These are phyloP conservation scores for Poecile atricapillus DNA, from an alignment of 2,113 vertebrate species.

Conservation along the genomic window DNA sequence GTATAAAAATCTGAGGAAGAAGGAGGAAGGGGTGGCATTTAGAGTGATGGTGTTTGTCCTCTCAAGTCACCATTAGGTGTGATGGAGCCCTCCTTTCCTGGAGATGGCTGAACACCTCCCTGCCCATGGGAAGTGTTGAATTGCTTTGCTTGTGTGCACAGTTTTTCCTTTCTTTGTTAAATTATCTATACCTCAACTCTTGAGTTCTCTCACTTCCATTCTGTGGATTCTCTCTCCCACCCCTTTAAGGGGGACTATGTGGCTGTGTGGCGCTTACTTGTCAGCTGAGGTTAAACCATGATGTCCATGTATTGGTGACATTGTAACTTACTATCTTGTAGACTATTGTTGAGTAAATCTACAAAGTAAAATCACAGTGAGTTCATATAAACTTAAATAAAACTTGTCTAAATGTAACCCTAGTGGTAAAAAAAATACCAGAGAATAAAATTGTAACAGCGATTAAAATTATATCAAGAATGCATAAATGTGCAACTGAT, in stretches of 20 bases:
- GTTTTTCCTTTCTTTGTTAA: neutral
- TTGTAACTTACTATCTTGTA: neutral
- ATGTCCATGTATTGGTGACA: neutral
- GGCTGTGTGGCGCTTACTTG: neutral
- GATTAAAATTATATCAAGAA: neutral
- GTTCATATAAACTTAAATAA: neutral
- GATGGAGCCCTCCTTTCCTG: neutral
- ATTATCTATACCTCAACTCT: neutral
- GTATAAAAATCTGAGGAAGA: neutral
- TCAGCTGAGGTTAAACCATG: neutral
- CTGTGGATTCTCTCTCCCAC: neutral
- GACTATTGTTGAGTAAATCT: neutral
- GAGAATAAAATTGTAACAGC: neutral
- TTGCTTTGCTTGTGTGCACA: neutral
- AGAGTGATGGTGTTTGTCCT: neutral
- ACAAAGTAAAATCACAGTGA: neutral
- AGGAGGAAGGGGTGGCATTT: neutral
- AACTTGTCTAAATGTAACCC: neutral
- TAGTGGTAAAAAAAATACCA: neutral
- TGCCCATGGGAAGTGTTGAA: neutral
- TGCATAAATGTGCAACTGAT: neutral
- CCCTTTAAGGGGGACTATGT: neutral
- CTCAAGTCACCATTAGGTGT: fast-evolving
- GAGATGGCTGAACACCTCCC: neutral
- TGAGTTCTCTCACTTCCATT: neutral